phyloP scores from a whole-genome alignment of 64 coral and sea anemone genomes.

The Stichodactyla helianthus region DNA sequence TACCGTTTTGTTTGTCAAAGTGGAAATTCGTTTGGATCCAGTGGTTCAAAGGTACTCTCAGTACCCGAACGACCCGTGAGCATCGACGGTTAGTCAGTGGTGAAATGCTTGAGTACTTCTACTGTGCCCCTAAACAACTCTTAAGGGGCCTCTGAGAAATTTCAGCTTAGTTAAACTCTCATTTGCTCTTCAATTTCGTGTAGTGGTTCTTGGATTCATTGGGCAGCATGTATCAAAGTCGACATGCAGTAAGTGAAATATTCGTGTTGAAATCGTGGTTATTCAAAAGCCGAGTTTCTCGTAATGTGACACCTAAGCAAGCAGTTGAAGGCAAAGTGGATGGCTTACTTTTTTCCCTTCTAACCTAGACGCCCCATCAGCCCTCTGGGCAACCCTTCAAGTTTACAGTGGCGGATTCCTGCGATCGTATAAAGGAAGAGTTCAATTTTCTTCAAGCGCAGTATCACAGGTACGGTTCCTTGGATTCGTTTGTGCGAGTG shows the following conservation, averaged over 20 bases:
- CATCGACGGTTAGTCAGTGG: conserved; percentile 80
- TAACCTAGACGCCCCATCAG: conserved; percentile 83
- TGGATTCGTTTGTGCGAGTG: conserved; percentile 45
- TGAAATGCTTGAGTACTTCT: conserved; percentile 97
- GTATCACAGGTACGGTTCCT: conserved; percentile 91
- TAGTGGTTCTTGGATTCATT: conserved; percentile 27
- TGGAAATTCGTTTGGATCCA: conserved; percentile 14
- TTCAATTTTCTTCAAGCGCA: conserved; percentile 99
- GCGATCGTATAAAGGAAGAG: conserved; percentile 98
- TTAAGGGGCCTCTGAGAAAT: conserved; percentile 69
- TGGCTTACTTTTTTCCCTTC: conserved; percentile 43
- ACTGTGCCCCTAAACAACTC: conserved; percentile 81
- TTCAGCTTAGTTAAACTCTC: conserved; percentile 72
- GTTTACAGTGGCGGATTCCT: conserved; percentile 95
- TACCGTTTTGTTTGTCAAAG: background rate
- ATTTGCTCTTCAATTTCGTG: conserved; percentile 36
- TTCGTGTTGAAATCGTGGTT: conserved; percentile 77
- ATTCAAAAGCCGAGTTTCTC: conserved; percentile 75
- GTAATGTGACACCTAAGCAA: conserved; percentile 84
- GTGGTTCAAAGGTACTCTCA: conserved; percentile 10
- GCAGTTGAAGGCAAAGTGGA: conserved; percentile 22
- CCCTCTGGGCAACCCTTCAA: conserved; percentile 96
- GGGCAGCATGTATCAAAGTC: conserved; percentile 88
- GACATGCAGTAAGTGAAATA: conserved; percentile 90
- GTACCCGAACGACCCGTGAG: conserved; percentile 32